phyloP scores from a whole-genome alignment of 2,888 invertebrate genomes.

The Xanthia togata region DNA sequence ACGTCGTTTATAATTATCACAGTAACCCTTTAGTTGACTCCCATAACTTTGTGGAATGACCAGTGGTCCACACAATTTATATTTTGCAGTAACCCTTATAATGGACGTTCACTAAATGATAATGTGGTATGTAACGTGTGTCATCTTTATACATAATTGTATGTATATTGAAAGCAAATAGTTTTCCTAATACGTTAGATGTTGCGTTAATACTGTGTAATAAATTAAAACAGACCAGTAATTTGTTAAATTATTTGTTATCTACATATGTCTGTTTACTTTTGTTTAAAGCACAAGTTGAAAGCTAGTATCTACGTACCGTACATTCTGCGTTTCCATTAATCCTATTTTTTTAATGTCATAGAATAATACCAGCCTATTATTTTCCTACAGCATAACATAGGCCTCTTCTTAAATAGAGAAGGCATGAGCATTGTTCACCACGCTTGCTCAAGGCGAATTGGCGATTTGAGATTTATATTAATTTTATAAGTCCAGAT shows the following conservation, averaged over 20 bases:
- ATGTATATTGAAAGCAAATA: neutral
- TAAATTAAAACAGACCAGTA: neutral
- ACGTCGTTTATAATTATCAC: slow-evolving; percentile 58
- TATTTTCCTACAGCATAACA: neutral
- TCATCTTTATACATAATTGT: neutral
- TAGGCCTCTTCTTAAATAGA: neutral
- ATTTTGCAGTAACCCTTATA: slow-evolving; percentile 11
- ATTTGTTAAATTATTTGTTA: neutral
- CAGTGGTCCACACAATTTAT: slow-evolving; percentile 41
- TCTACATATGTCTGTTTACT: neutral
- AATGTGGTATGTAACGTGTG: neutral
- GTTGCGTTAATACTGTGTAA: no score
- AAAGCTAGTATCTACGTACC: neutral
- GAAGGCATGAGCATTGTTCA: neutral
- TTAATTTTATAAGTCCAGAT: neutral
- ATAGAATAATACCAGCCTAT: neutral
- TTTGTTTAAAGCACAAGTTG: neutral
- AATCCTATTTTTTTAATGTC: neutral
- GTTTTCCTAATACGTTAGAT: neutral
- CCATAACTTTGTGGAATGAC: slow-evolving; percentile 48
- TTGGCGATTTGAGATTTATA: neutral
- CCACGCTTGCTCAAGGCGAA: neutral
- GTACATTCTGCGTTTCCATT: neutral
- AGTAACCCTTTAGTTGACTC: slow-evolving; percentile 58
- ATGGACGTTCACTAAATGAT: slow-evolving; percentile 15